phyloP scores from a whole-genome alignment of 2,888 invertebrate genomes.

The Tetheella fluctuosa region DNA sequence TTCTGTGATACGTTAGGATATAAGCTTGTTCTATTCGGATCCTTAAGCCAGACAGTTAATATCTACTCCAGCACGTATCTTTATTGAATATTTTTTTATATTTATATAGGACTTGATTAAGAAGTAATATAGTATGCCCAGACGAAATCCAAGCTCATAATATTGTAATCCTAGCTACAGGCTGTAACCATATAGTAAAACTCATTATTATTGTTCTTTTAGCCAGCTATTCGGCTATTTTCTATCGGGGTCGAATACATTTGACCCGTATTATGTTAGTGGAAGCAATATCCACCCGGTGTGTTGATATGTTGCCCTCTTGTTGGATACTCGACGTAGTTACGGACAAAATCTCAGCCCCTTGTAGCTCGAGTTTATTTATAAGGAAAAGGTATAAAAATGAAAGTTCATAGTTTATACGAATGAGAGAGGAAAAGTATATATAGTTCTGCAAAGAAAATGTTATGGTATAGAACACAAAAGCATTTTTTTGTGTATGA shows the following conservation, averaged over 20 bases:
- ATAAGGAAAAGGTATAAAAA: not conserved
- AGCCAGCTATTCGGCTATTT: conserved; percentile 31
- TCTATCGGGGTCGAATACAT: conserved; percentile 36
- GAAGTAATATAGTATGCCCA: not conserved
- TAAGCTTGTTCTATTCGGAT: too few species aligned
- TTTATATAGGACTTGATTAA: not conserved
- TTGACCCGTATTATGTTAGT: conserved; percentile 21
- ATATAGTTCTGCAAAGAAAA: too few species aligned
- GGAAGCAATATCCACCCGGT: conserved; percentile 16
- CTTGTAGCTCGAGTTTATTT: not conserved
- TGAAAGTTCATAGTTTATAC: too few species aligned
- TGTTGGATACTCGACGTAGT: conserved; percentile 18
- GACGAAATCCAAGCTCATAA: not conserved
- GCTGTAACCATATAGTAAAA: conserved; percentile 19
- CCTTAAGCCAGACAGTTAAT: too few species aligned
- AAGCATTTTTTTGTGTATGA: too few species aligned
- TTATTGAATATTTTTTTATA: not conserved
- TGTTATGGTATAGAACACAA: too few species aligned
- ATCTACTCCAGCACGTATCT: not conserved
- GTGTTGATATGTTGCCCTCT: conserved; percentile 23
- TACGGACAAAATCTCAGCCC: not conserved
- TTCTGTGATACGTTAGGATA: too few species aligned
- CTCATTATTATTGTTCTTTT: conserved; percentile 38
- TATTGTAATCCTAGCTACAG: conserved; percentile 1
- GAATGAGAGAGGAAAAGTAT: too few species aligned